Evolutionary conservation across 2,888 invertebrate species (phyloP).

Genomic region (Lasioglossum zephyrum): DNA sequence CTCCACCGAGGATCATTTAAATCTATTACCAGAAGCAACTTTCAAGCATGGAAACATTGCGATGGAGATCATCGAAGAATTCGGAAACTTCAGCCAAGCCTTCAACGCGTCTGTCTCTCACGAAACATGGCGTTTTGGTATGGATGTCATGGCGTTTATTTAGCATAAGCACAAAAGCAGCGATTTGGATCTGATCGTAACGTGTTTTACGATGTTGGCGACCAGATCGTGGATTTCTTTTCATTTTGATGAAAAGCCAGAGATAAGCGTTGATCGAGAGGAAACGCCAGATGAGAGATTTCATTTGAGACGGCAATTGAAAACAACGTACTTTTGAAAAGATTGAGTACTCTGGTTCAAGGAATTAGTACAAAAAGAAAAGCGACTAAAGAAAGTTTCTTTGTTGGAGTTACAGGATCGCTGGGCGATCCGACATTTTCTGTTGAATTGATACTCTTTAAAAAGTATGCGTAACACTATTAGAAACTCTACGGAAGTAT

Average conservation of each 20-base stretch:
- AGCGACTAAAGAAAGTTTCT: slow-evolving; percentile 42
- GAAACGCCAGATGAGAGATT: slow-evolving; percentile 38
- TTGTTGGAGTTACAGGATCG: slow-evolving; percentile 44
- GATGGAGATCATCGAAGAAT: slow-evolving; percentile 40
- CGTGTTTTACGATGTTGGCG: slow-evolving; percentile 34
- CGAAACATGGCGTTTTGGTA: slow-evolving; percentile 23
- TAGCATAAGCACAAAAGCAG: slow-evolving; percentile 13
- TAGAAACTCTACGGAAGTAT: slow-evolving; percentile 48
- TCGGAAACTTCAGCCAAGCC: slow-evolving; percentile 39
- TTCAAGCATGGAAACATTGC: slow-evolving; percentile 30
- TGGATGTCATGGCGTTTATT: slow-evolving; percentile 36
- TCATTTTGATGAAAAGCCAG: slow-evolving; percentile 35
- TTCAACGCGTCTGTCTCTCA: slow-evolving; percentile 27
- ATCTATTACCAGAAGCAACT: slow-evolving; percentile 35
- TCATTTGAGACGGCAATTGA: slow-evolving; percentile 14
- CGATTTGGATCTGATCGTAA: slow-evolving; percentile 25
- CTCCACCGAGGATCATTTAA: slow-evolving; percentile 48
- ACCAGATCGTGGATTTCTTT: slow-evolving; percentile 33
- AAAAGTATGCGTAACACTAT: slow-evolving; percentile 47
- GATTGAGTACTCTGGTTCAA: slow-evolving; percentile 36
- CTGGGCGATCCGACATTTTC: slow-evolving; percentile 62
- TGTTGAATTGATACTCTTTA: slow-evolving; percentile 51
- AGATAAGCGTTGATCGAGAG: slow-evolving; percentile 39
- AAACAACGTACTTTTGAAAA: slow-evolving; percentile 22
- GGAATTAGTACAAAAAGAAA: slow-evolving; percentile 50